Base-by-base conservation (phyloP, 2,113 vertebrate species). In the Vidua chalybeata region DNA sequence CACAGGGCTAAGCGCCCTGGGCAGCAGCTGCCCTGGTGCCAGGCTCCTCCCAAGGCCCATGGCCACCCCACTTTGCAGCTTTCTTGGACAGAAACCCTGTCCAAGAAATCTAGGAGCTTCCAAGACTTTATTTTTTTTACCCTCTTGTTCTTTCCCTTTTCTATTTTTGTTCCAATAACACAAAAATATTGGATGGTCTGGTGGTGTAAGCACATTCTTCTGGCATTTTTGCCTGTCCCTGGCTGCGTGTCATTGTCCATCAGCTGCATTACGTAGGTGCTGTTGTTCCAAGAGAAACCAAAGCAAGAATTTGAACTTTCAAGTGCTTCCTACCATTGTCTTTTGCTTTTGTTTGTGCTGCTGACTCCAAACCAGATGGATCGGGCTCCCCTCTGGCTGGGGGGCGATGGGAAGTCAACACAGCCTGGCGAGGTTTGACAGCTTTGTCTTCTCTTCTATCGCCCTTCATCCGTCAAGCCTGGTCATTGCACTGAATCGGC, bases 251-350 rank as follows among this genome's bases (percentile, higher is more conserved):
- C 90, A 89, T 93, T 96, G 92, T 95, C 94, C 3, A 1, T 79
- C 1, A 1, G 79, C 90, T 4, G 0, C 84, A 61, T 96, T 95
- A 93, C 88, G 23, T 93, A 79, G 90, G 59, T 91, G 67, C 80
- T 58, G 75, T 81, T 95, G 84, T 94, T 96, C 86, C 93, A 90
- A 85, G 88, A 88, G 90, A 96, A 95, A 92, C 92, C 94, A 88
- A 88, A 94, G 92, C 71, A 97, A 94, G 93, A 97, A 98, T 97
- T 89, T 96, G 95, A 96, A 91, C 93, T 97, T 96, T 96, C 93
- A 96, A 97, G 96, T 96, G 97, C 95, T 98, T 98, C 97, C 97
- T 97, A 77, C 91, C 85, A 97, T 97, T 97, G 97, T 97, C 81
- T 95, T 94, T 90, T 77, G 83, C 95, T 96, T 97, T 96, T 97